Evolutionary conservation across 1,140 invertebrate species (phyloP), one percentile per base, ranked within the genome.

Genomic region (Penaeus japonicus): DNA sequence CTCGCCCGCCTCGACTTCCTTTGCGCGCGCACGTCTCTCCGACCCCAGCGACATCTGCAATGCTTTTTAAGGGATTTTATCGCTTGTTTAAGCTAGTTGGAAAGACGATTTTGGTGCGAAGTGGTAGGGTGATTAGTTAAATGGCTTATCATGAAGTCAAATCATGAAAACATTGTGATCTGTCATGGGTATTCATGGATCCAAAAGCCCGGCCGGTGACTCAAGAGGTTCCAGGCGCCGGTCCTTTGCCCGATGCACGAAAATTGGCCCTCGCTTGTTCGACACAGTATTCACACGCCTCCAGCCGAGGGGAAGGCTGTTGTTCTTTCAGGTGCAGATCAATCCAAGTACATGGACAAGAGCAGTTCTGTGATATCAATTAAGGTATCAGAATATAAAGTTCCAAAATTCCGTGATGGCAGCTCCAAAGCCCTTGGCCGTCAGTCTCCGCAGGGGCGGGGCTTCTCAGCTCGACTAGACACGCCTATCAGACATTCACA

Each of bases 1-100:
- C 80, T 59, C 24, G 53, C 70, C 80, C 54, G 20, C 87, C 54
- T 59, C 12, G 47, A 32, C 12, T 39, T 55, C 39, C 32, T 24
- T 22, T 88, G 87, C 87, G 87, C 87, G 80, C 87, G 87, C 87
- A 88, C 32, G 75, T n/a, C 54, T 32, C 32, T 24, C 54, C 75
- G 85, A 86, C 78, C 55, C 47, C 59, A 86, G 85, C 85, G 85
- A 86, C 85, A 86, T 86, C 85, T 86, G 85, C 70, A 22, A 78
- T 77, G 47, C 32, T 80, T 32, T 79, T n/a, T 53, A 65, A 53
- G 32, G 22, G 35, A 79, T 79, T 78, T 86, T 86, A 30, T 39
- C 77, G n/a, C 24, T 32, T 39, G 53, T 79, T 27, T 20, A 39
- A 24, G 47, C 47, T 65, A 62, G 3, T 80, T 62, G 70, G 70